These are phyloP conservation scores for Entomyzon cyanotis DNA, from an alignment of 2,113 vertebrate species.

Conservation along the genomic window DNA sequence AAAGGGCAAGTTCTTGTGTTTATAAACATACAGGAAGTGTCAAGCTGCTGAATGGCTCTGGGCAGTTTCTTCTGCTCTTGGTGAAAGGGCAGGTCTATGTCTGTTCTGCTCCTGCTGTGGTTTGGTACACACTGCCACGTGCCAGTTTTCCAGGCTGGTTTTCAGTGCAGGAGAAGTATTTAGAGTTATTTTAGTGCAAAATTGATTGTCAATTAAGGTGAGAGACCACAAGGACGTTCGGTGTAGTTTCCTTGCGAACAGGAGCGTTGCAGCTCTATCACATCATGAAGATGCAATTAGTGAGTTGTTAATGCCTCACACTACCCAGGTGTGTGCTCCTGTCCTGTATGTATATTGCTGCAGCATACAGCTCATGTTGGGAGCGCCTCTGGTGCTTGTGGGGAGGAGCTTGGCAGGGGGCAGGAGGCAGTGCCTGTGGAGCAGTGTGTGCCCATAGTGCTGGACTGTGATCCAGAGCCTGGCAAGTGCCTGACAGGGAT, in stretches of 20 bases:
- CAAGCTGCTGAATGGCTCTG: not conserved
- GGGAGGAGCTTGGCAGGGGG: not conserved
- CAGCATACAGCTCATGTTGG: not conserved
- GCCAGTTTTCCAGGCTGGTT: not conserved
- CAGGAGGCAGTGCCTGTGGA: not conserved
- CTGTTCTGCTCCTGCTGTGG: not conserved
- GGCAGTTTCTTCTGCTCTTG: not conserved
- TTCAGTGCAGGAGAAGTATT: not conserved
- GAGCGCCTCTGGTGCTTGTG: not conserved
- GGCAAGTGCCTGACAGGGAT: not conserved
- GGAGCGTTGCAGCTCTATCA: not conserved
- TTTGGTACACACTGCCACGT: not conserved
- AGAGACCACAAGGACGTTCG: not conserved
- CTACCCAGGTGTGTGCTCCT: not conserved
- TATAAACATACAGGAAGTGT: conserved; percentile 14
- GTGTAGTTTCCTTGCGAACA: not conserved
- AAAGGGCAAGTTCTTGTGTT: conserved; percentile 44
- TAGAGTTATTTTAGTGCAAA: not conserved
- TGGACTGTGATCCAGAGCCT: not conserved
- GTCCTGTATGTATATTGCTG: no score
- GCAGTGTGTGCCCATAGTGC: fast-evolving
- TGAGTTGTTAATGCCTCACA: not conserved
- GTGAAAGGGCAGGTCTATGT: not conserved
- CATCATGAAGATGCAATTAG: not conserved
- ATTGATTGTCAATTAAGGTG: not conserved